A percentile compares a stretch with the other conserved stretches of the same genome.
These are phyloP conservation scores for Parascotia fuliginaria DNA, from an alignment of 2,888 invertebrate species.

Conservation along the genomic window DNA sequence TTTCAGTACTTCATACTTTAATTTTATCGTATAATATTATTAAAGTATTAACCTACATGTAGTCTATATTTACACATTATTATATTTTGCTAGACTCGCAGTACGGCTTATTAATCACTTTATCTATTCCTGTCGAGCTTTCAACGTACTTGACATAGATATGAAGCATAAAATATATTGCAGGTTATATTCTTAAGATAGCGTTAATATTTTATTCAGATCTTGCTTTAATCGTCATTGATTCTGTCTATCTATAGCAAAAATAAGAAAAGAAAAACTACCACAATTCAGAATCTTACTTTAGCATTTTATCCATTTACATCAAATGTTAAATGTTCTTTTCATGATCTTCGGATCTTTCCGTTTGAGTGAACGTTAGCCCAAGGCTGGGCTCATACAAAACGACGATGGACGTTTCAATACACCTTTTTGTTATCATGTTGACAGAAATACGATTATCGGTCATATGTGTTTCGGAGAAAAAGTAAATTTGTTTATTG, in stretches of 20 bases:
- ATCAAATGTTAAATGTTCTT: constrained; percentile 36
- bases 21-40: background rate
- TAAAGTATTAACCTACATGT: background rate
- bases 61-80: background rate
- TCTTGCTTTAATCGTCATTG: background rate
- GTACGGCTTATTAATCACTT: background rate
- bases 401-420: constrained; percentile 45
- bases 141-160: no score
- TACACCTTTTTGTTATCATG: constrained; percentile 50
- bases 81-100: background rate
- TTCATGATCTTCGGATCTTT: constrained; percentile 41
- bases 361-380: constrained; percentile 29
- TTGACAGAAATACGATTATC: constrained; percentile 44
- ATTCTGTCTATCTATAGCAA: background rate
- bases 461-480: constrained; percentile 29
- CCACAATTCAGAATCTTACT: constrained; percentile 1
- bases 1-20: background rate
- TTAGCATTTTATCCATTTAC: constrained; percentile 6
- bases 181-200: no score
- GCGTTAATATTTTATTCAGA: background rate
- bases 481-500: constrained; percentile 16
- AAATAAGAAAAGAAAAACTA: background rate
- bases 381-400: constrained; percentile 22
- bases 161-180: no score
- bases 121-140: background rate